Evolutionary conservation across 2,113 vertebrate genomes (phyloP).

Genomic region (Hassar affinis): DNA sequence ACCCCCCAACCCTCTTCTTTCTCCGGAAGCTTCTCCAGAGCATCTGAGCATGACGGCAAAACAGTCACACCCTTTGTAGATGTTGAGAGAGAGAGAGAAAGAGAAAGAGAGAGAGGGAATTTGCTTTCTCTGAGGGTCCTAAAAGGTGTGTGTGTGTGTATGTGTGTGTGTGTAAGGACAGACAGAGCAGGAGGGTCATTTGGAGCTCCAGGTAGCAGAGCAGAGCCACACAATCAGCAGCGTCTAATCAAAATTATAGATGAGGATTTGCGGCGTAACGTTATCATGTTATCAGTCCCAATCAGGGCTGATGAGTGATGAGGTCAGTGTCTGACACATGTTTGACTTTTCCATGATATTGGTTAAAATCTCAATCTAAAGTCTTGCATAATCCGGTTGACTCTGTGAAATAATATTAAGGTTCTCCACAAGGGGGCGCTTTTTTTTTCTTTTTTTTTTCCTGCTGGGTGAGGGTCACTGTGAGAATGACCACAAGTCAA

Average conservation of each 20-base stretch:
- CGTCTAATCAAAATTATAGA: conserved; percentile 1
- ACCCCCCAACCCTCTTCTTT: conserved; percentile 27
- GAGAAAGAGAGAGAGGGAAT: conserved; percentile 36
- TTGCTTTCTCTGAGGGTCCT: conserved; percentile 11
- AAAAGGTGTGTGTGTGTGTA: conserved; percentile 17
- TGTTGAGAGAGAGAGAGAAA: conserved; percentile 21
- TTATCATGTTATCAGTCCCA: conserved; percentile 16
- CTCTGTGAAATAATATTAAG: background rate
- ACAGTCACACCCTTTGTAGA: conserved; percentile 52
- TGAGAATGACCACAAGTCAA: background rate
- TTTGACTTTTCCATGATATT: background rate
- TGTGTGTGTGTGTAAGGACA: conserved; percentile 6
- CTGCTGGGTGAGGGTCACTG: background rate
- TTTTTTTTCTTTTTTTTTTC: background rate
- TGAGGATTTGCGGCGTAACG: background rate
- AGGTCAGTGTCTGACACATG: background rate
- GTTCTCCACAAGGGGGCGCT: background rate
- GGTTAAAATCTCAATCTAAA: conserved; percentile 18
- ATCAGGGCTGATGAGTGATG: conserved; percentile 1
- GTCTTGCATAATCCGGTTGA: background rate
- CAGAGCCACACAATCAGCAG: conserved; percentile 8
- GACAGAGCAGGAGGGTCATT: background rate
- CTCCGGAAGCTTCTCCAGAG: conserved; percentile 52
- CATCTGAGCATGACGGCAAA: conserved; percentile 56
- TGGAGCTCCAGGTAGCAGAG: conserved; percentile 7